Conservation (phyloP, 2,113 vertebrate genomes). For the Sceloporus undulatus region DNA sequence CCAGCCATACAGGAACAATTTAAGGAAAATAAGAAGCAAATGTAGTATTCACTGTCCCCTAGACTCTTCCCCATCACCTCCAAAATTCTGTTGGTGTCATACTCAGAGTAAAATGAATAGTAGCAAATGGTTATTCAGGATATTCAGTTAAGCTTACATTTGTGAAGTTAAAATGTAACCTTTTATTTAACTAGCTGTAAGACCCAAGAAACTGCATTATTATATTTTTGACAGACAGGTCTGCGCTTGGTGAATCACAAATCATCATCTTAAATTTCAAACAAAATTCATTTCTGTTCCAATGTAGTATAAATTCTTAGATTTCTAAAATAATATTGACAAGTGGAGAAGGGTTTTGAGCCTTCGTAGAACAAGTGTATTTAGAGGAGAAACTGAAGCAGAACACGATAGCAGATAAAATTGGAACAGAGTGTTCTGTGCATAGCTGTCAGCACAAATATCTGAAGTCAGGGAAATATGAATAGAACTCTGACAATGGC, state of each 20-base stretch:
- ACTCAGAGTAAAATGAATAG: slow-evolving; percentile 56
- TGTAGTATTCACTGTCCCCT: fast-evolving
- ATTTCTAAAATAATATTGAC: slow-evolving; percentile 3
- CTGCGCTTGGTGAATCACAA: neutral
- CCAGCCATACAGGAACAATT: slow-evolving; percentile 47
- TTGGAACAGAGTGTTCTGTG: neutral
- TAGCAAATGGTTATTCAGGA: slow-evolving; percentile 23
- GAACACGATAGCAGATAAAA: slow-evolving; percentile 28
- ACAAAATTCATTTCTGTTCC: neutral
- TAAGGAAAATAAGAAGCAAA: neutral
- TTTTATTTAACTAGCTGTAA: slow-evolving; percentile 9
- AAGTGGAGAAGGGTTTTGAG: neutral
- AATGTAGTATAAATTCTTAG: neutral
- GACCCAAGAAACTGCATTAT: neutral
- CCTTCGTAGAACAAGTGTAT: fast-evolving
- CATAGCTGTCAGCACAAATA: neutral
- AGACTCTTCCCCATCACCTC: neutral
- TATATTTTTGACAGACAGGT: neutral
- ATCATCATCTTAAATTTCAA: neutral
- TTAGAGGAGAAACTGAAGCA: neutral
- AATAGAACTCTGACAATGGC: neutral
- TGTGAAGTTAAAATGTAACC: neutral
- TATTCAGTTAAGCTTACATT: neutral
- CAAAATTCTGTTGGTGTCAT: slow-evolving; percentile 57
- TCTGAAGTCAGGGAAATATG: neutral